Base-by-base conservation (phyloP, 2,888 invertebrate species). In the Drepana falcataria region DNA sequence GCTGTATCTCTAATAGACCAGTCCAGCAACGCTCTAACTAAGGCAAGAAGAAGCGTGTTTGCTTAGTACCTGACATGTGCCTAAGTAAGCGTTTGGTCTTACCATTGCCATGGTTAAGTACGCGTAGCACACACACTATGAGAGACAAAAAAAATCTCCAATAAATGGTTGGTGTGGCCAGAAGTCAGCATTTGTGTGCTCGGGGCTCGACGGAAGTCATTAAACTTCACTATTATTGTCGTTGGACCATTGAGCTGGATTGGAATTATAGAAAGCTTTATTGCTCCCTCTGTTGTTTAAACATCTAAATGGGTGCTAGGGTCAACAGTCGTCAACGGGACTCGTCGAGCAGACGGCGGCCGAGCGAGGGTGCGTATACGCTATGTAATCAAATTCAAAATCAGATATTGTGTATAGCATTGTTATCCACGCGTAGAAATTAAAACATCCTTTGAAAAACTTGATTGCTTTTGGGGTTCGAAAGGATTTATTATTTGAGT, bases 231-330 rank as follows among this genome's bases (percentile, higher is more conserved):
- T 73, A 5, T 69, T 57, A 64, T 63, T 64, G 76, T 71, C 62
- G 65, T 59, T 56, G 71, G 64, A 70, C 64, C 71, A 77, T 73
- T 68, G 65, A 57, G 35, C 53, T 57, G 54, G 63, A 41, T 65
- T 68, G 72, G 71, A 73, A 75, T 75, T 77, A 81, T 77, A 79
- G 75, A 79, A 75, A 77, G 75, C 73, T 79, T 77, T 80, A 81
- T 74, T 68, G 71, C 67, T 70, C 70, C 65, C 68, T 61, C 55
- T 59, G 57, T 57, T 65, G 62, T 60, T 63, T 55, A 55, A 60
- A 64, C 61, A 75, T 68, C 71, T 67, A 73, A 75, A 75, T 70
- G 68, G 51, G 53, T 52, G 53, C 63, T 55, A 66, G 69, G 72
- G 73, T 76, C 75, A 70, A 68, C 63, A 69, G 55, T 64, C 64